phyloP scores from a whole-genome alignment of 2,888 invertebrate genomes.

The Caenorhabditis virilis region DNA sequence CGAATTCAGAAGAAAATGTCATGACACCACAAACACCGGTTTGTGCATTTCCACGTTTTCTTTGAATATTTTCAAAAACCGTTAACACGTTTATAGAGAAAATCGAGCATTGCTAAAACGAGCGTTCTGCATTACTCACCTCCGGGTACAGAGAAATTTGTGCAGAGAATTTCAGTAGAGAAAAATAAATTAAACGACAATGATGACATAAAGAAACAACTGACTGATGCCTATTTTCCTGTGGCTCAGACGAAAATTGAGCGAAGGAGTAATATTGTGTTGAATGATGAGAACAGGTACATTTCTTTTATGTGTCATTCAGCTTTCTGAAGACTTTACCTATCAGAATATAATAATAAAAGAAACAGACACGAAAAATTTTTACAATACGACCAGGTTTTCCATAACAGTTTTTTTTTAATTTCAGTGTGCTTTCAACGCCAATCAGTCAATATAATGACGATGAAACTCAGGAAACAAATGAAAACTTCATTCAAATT shows the following conservation, averaged over 20 bases:
- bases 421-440: conserved; percentile 24
- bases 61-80: too few species aligned
- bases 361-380: neutral
- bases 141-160: conserved; percentile 12
- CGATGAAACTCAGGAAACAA: conserved; percentile 5
- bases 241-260: conserved; percentile 5
- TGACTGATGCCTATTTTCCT: too few species aligned
- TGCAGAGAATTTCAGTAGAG: conserved; percentile 4
- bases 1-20: neutral
- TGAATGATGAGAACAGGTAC: conserved; percentile 33
- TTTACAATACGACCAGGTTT: neutral
- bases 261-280: conserved; percentile 26
- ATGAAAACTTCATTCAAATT: neutral
- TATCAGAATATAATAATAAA: neutral
- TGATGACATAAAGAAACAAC: too few species aligned
- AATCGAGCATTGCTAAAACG: conserved; percentile 29
- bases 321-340: too few species aligned
- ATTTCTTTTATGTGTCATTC: conserved; percentile 1
- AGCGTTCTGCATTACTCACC: conserved; percentile 36
- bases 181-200: conserved; percentile 4
- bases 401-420: too few species aligned
- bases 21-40: too few species aligned
- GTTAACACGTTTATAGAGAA: conserved; percentile 18
- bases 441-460: conserved; percentile 36
- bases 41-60: too few species aligned